Evolutionary conservation across 2,113 vertebrate genomes (phyloP).

Genomic region (Speoplatyrhinus poulsoni): DNA sequence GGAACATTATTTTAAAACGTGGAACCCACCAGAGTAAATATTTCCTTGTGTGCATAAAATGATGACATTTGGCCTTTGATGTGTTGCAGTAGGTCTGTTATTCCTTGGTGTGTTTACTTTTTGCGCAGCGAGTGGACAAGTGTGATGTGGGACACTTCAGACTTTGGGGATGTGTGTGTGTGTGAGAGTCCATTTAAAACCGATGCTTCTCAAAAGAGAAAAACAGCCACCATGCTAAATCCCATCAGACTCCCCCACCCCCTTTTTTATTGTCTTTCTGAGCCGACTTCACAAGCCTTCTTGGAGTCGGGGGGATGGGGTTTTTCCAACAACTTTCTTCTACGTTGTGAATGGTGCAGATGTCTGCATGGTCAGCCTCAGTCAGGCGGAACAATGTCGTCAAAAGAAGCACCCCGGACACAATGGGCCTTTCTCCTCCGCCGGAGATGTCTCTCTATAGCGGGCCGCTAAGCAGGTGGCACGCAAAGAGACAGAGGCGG

Average conservation of each 20-base stretch:
- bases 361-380: slow-evolving; percentile 69
- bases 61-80: slow-evolving; percentile 57
- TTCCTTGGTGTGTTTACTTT: slow-evolving; percentile 9
- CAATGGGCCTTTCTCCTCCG: slow-evolving; percentile 75
- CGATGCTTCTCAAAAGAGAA: slow-evolving; percentile 49
- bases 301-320: slow-evolving; percentile 65
- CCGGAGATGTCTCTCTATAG: slow-evolving; percentile 76
- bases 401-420: slow-evolving; percentile 75
- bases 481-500: slow-evolving; percentile 59
- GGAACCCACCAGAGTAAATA: slow-evolving; percentile 8
- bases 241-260: slow-evolving; percentile 34
- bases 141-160: slow-evolving; percentile 13
- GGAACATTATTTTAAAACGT: not conserved
- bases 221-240: slow-evolving; percentile 47
- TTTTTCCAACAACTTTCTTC: slow-evolving; percentile 78
- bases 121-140: slow-evolving; percentile 5
- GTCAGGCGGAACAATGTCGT: slow-evolving; percentile 73
- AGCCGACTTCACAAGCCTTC: slow-evolving; percentile 47
- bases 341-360: slow-evolving; percentile 75
- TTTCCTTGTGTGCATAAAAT: slow-evolving; percentile 33
- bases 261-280: slow-evolving; percentile 47
- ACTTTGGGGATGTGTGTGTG: slow-evolving; percentile 27
- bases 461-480: slow-evolving; percentile 80
- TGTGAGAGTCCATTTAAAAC: slow-evolving; percentile 67
- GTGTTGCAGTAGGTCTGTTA: slow-evolving; percentile 37